Evolutionary conservation across 2,888 invertebrate species (phyloP), one percentile per base, ranked within the genome.

Genomic region (Poecilus cupreus): DNA sequence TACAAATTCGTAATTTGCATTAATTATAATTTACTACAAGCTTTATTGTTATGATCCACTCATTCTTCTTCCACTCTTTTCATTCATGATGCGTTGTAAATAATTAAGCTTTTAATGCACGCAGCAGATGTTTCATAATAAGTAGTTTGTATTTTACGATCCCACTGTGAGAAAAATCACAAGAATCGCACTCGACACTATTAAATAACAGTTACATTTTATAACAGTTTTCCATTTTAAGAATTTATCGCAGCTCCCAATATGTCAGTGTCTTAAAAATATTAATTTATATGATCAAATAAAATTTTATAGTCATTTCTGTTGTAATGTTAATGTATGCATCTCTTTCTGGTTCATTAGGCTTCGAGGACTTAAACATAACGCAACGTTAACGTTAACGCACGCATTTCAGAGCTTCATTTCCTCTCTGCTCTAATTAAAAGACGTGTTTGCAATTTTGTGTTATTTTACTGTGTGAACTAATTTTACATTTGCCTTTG

Each of bases 101-200:
- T 46, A 72, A 72, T 72, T 72, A 46, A 72, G 8, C 10, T 46
- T 5, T 6, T 24, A 22, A 43, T 46, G 13, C 20, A 22, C 10
- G 11, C 2, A 72, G 46, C 43, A 72, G 13, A 24, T 46, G 46
- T 72, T 26, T 46, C 46, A 72, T 72, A 46, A 72, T 72, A 72
- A 72, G 43, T 46, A 72, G 72, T 24, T 64, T 57, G 68, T 68
- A 72, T 22, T 70, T 64, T 70, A 70, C 26, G 24, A 72, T 20
- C 46, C 8, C 24, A 24, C 72, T 46, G 18, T 72, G 72, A 24
- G 46, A 72, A 72, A 43, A 72, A 72, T 72, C 46, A 20, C 20
- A 46, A 43, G 13, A 72, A 72, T 57, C 57, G 24, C 57, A 57
- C 24, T 8, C n/a, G 3, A n/a, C 24, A 10, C n/a, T n/a, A 60